Percentiles rank a stretch among this genome's conserved stretches.
phyloP scores from a whole-genome alignment of 1,140 invertebrate species.

The Asbolus verrucosus region DNA sequence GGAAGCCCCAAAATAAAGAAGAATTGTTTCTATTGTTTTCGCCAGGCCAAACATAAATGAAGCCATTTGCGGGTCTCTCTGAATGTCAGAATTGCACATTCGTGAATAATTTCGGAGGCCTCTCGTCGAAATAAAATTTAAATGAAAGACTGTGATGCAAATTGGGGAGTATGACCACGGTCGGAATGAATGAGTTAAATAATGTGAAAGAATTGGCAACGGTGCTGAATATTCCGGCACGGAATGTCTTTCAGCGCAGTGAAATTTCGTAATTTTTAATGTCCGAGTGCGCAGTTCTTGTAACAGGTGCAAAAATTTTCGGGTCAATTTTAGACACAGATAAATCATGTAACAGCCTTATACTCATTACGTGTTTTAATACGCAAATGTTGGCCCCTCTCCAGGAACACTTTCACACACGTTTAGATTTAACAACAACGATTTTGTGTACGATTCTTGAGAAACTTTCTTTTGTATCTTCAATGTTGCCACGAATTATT shows the following conservation, averaged over 20 bases:
- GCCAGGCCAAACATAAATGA: neutral
- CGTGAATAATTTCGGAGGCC: too few relatives aligned
- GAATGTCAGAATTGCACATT: neutral
- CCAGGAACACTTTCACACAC: constrained; percentile 3
- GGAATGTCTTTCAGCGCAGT: neutral
- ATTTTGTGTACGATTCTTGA: neutral
- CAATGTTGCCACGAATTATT: constrained; percentile 30
- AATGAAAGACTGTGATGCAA: neutral
- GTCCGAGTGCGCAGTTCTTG: too few relatives aligned
- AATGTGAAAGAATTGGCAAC: neutral
- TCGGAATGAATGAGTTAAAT: constrained; percentile 1
- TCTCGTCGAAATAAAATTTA: neutral
- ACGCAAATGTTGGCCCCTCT: neutral
- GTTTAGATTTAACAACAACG: neutral
- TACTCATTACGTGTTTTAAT: constrained; percentile 1
- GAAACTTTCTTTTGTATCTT: constrained; percentile 5
- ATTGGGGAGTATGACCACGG: too few relatives aligned
- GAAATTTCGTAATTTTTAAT: too few relatives aligned
- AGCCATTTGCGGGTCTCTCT: neutral
- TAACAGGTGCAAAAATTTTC: constrained; percentile 1
- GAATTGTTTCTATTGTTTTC: constrained; percentile 1
- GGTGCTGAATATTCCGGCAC: neutral
- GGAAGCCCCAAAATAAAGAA: neutral
- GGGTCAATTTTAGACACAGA: neutral
- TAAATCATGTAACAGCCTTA: neutral